phyloP scores from a whole-genome alignment of 2,797 vertebrate species.

The Myotis myotis region DNA sequence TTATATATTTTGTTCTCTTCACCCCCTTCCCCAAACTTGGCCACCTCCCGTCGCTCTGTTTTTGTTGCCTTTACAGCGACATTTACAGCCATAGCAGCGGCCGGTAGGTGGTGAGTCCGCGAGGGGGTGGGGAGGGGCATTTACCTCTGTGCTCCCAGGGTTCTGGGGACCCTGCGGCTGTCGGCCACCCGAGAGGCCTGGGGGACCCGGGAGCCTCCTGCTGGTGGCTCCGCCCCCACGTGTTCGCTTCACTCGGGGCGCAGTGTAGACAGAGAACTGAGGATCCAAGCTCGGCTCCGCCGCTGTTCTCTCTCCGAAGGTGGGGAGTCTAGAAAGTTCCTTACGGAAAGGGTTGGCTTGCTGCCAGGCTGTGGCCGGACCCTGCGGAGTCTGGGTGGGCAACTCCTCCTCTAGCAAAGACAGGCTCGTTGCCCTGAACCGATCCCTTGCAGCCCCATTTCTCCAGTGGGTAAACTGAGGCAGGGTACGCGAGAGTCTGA shows the following conservation, averaged over 20 bases:
- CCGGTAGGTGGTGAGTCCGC: neutral
- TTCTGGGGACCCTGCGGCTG: neutral
- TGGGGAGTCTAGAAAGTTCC: neutral
- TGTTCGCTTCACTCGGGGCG: neutral
- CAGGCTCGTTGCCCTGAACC: neutral
- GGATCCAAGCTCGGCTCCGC: neutral
- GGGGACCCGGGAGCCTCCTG: neutral
- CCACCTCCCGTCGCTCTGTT: neutral
- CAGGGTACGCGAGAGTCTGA: neutral
- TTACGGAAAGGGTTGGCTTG: neutral
- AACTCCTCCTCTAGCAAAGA: neutral
- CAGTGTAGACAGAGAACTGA: neutral
- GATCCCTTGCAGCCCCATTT: neutral
- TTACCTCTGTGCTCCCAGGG: neutral
- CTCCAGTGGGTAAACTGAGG: neutral
- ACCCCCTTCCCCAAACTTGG: neutral
- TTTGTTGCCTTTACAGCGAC: neutral
- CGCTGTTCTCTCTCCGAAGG: neutral
- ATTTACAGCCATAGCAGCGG: rapidly evolving
- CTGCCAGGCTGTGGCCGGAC: neutral
- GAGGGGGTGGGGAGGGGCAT: neutral
- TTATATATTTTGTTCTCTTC: neutral
- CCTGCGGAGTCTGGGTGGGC: neutral
- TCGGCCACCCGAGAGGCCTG: no score
- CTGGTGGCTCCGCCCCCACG: neutral